Evolutionary conservation across 2,113 vertebrate species (phyloP).

Genomic region (Delphinapterus leucas): DNA sequence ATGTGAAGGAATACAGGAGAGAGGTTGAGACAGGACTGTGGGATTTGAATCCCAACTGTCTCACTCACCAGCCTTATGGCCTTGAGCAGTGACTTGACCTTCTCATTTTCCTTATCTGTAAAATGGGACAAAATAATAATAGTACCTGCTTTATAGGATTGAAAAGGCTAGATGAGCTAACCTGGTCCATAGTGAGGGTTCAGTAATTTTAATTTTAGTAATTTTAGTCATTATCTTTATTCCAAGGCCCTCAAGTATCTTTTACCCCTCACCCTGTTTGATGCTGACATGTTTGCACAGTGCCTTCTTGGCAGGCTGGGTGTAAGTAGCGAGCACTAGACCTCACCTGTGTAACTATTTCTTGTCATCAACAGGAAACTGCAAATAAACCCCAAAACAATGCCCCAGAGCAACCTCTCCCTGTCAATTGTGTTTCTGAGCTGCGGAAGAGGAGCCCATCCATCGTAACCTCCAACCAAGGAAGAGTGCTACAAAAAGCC

Average conservation of each 20-base stretch:
- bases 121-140: not conserved
- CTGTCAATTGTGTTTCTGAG: slow-evolving; percentile 93
- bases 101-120: not conserved
- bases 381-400: slow-evolving; percentile 83
- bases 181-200: not conserved
- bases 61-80: not conserved
- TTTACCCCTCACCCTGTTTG: not conserved
- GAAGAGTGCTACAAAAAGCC: slow-evolving; percentile 94
- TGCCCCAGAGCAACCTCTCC: slow-evolving; percentile 85
- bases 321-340: not conserved
- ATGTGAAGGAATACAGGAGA: not conserved
- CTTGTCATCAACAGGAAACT: slow-evolving; percentile 71
- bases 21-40: not conserved
- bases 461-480: slow-evolving; percentile 88
- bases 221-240: not conserved
- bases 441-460: slow-evolving; percentile 91
- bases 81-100: not conserved
- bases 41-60: not conserved
- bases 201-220: not conserved
- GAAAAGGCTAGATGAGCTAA: not conserved
- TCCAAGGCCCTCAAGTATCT: not conserved
- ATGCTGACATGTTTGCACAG: not conserved
- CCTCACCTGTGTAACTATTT: not conserved
- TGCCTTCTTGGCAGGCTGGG: not conserved
- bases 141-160: not conserved